phyloP scores from a whole-genome alignment of 1,140 invertebrate genomes.

The Drosophila nigromelanica region DNA sequence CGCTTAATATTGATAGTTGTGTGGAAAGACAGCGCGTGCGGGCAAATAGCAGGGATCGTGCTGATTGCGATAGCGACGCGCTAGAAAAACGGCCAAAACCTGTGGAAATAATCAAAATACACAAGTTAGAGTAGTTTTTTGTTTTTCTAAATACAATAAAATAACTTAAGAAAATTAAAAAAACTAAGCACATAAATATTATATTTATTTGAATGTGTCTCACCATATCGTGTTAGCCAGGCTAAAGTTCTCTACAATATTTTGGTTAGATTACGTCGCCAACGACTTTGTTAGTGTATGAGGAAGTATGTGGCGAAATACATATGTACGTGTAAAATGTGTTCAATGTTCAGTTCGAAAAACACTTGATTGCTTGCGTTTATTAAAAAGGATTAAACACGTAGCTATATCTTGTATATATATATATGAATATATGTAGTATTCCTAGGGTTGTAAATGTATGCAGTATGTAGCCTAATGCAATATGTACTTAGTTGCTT shows the following conservation, averaged over 20 bases:
- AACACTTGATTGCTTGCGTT: conserved; percentile 63
- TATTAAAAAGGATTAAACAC: conserved; percentile 58
- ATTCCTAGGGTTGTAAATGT: conserved; percentile 32
- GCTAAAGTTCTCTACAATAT: conserved; percentile 24
- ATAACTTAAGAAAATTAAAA: neutral
- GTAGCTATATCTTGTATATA: conserved; percentile 48
- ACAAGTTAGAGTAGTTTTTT: neutral
- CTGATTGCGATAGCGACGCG: conserved; percentile 90
- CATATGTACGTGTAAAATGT: conserved; percentile 10
- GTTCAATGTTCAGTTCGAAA: conserved; percentile 47
- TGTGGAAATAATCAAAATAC: conserved; percentile 69
- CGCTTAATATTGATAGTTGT: conserved; percentile 84
- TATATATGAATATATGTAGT: conserved; percentile 54
- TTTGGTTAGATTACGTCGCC: conserved; percentile 19
- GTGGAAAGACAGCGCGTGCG: conserved; percentile 88
- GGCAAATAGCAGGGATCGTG: conserved; percentile 88
- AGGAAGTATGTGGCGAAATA: neutral
- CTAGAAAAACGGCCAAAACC: conserved; percentile 90
- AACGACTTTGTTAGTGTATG: conserved; percentile 16
- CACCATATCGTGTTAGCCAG: conserved; percentile 27
- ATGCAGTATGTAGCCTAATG: conserved; percentile 66
- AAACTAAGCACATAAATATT: conserved; percentile 1
- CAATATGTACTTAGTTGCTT: conserved; percentile 46
- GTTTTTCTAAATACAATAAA: neutral
- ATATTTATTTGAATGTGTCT: conserved; percentile 23